These are phyloP conservation scores for Bos indicus DNA, from an alignment of 2,113 vertebrate species.

Conservation along the genomic window DNA sequence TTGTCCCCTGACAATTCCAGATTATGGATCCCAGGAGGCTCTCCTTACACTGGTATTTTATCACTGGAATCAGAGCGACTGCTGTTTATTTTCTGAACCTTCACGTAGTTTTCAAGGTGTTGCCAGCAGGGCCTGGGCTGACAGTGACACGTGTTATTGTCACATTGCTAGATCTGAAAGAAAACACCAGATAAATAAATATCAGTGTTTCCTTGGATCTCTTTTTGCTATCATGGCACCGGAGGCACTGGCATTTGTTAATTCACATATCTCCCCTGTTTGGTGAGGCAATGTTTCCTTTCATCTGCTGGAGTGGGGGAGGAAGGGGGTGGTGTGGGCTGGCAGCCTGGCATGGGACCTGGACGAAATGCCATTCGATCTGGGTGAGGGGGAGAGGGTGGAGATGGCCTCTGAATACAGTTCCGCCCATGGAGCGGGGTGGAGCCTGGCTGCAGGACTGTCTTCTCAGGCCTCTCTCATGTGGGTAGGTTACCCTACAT, in stretches of 20 bases:
- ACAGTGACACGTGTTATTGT: conserved; percentile 86
- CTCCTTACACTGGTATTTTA: conserved; percentile 82
- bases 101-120: conserved; percentile 84
- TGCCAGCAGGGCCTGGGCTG: conserved; percentile 83
- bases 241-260: conserved; percentile 66
- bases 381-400: fast-evolving
- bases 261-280: conserved; percentile 59
- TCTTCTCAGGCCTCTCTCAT: not conserved
- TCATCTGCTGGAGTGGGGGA: conserved; percentile 34
- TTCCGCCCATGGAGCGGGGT: fast-evolving
- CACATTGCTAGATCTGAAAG: conserved; percentile 84
- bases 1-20: conserved; percentile 83
- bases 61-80: conserved; percentile 80
- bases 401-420: not conserved
- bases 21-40: conserved; percentile 89
- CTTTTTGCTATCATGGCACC: conserved; percentile 69
- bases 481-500: not conserved
- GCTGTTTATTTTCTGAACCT: conserved; percentile 81
- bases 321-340: not conserved
- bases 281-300: conserved; percentile 53
- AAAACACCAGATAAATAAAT: conserved; percentile 79
- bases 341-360: conserved; percentile 38
- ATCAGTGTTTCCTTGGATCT: conserved; percentile 77
- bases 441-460: not conserved
- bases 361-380: not conserved